Evolutionary conservation across 2,797 vertebrate species (phyloP).

Genomic region (Agapornis canus): DNA sequence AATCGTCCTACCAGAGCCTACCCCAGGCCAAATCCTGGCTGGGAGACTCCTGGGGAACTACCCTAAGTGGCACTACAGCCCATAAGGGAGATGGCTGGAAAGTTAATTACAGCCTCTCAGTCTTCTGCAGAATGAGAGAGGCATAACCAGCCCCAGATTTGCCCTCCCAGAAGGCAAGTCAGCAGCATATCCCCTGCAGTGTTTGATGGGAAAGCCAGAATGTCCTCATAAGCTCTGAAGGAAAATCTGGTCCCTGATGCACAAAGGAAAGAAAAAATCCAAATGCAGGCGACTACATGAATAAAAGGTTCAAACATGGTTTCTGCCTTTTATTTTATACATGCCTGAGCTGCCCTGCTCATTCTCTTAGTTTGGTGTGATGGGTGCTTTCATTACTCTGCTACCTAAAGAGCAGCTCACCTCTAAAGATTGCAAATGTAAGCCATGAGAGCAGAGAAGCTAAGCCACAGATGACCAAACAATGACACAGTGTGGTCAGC

Average conservation of each 20-base stretch:
- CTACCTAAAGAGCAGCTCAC: neutral
- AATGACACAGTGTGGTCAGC: neutral
- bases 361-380: fast-evolving
- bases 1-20: neutral
- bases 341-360: neutral
- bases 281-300: neutral
- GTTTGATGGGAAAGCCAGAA: neutral
- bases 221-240: neutral
- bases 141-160: neutral
- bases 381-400: neutral
- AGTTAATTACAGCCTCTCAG: slow-evolving; percentile 5
- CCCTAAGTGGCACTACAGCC: neutral
- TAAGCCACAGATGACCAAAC: neutral
- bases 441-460: neutral
- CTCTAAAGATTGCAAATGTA: neutral
- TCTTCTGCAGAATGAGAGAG: neutral
- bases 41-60: neutral
- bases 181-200: fast-evolving
- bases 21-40: neutral
- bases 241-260: neutral
- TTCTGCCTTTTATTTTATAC: neutral
- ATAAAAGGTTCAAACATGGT: fast-evolving
- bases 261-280: neutral
- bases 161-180: neutral
- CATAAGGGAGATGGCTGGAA: neutral